phyloP scores from a whole-genome alignment of 2,888 invertebrate genomes.

The Brachypterus glaber region DNA sequence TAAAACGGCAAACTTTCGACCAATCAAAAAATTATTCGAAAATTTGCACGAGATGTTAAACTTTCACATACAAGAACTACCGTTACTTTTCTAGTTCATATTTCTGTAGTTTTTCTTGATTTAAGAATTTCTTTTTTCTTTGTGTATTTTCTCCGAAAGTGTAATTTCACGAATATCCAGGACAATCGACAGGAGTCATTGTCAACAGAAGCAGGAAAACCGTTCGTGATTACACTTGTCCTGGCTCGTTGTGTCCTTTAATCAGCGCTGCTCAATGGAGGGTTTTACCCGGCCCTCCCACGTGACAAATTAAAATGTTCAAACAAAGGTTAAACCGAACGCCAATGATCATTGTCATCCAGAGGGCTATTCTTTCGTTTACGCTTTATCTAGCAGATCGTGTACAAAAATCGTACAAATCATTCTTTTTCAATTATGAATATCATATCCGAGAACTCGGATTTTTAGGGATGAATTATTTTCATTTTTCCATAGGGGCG shows the following conservation, averaged over 20 bases:
- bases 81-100: no score
- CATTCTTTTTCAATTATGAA: no score
- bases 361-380: conserved; percentile 12
- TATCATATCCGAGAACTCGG: no score
- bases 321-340: conserved; percentile 36
- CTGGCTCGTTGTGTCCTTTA: conserved; percentile 30
- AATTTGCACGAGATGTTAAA: no score
- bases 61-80: no score
- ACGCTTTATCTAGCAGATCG: no score
- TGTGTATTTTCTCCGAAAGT: conserved; percentile 27
- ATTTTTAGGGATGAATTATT: no score
- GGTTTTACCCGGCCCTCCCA: conserved; percentile 24
- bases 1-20: no score
- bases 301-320: conserved; percentile 36
- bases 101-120: no score
- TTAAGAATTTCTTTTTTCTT: conserved; percentile 19
- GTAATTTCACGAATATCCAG: conserved; percentile 22
- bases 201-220: background rate
- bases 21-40: no score
- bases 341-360: conserved; percentile 24
- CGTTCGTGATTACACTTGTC: conserved; percentile 34
- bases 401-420: no score
- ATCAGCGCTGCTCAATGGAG: conserved; percentile 26
- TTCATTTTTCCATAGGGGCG: no score
- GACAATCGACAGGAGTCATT: background rate